Conservation (phyloP, 2,888 invertebrate species). For the Sthenelais limicola region DNA sequence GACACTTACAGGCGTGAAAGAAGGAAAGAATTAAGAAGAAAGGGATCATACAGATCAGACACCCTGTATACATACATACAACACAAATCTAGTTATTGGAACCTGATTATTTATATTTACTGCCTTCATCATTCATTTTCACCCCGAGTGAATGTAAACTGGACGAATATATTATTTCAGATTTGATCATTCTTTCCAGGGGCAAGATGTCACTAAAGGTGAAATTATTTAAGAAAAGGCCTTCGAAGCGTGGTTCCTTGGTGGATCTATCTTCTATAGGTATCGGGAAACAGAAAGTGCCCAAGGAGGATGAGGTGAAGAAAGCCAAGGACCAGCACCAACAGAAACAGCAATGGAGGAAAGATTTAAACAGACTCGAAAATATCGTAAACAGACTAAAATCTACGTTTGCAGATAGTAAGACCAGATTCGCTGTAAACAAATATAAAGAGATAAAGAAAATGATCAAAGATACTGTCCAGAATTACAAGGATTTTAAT, state of each 20-base stretch:
- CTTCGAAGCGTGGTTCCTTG: slow-evolving; percentile 29
- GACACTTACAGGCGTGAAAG: too few species aligned
- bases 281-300: slow-evolving; percentile 41
- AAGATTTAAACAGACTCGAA: slow-evolving; percentile 25
- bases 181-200: too few species aligned
- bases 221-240: slow-evolving; percentile 23
- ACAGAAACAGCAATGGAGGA: slow-evolving; percentile 40
- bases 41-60: too few species aligned
- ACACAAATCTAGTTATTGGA: too few species aligned
- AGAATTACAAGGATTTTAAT: slow-evolving; percentile 28
- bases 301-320: slow-evolving; percentile 42
- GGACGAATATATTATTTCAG: too few species aligned
- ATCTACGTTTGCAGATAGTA: slow-evolving; percentile 37
- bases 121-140: too few species aligned
- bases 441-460: slow-evolving; percentile 49
- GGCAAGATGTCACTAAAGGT: slow-evolving; percentile 24
- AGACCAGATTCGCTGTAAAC: slow-evolving; percentile 49
- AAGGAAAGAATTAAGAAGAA: too few species aligned
- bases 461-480: slow-evolving; percentile 49
- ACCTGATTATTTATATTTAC: too few species aligned
- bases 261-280: slow-evolving; percentile 23
- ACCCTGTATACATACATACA: too few species aligned
- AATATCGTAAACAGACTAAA: slow-evolving; percentile 40
- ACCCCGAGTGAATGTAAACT: too few species aligned
- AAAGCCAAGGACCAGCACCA: slow-evolving; percentile 40